phyloP scores from a whole-genome alignment of 92 coral and sea anemone species.

The Actinernus sp. region DNA sequence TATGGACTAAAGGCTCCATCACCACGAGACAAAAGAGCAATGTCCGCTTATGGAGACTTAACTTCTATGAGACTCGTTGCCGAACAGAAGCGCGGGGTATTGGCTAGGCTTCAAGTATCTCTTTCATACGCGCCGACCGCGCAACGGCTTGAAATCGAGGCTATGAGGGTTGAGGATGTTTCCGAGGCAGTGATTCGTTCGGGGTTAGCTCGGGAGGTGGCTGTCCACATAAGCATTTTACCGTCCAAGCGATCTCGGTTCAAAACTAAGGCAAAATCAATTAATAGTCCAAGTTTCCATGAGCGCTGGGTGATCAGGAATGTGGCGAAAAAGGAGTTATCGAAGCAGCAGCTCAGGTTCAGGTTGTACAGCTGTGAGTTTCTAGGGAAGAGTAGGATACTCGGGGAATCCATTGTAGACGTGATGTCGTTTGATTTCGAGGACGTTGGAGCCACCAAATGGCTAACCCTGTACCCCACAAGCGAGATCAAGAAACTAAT shows the following conservation, averaged over 20 bases:
- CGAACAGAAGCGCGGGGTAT: not conserved
- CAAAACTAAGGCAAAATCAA: constrained; percentile 72
- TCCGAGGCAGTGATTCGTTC: constrained; percentile 32
- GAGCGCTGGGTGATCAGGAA: constrained; percentile 69
- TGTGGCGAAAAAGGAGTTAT: constrained; percentile 38
- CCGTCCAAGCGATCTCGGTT: constrained; percentile 68
- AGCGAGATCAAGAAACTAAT: constrained; percentile 39
- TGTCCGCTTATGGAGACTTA: constrained; percentile 48
- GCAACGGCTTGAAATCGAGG: constrained; percentile 61
- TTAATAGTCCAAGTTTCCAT: constrained; percentile 50
- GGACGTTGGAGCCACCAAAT: constrained; percentile 55
- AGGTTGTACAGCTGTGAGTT: constrained; percentile 62
- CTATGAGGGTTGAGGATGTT: constrained; percentile 60
- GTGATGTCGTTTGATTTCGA: constrained; percentile 68
- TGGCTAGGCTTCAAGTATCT: constrained; percentile 68
- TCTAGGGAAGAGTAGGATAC: constrained; percentile 51
- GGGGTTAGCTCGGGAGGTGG: constrained; percentile 52
- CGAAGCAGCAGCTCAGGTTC: constrained; percentile 53
- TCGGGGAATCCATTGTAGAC: constrained; percentile 58
- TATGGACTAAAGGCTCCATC: constrained; percentile 7
- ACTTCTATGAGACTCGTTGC: constrained; percentile 26
- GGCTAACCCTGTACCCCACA: constrained; percentile 52
- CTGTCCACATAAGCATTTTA: constrained; percentile 49
- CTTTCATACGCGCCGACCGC: constrained; percentile 69
- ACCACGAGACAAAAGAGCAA: constrained; percentile 21